These are phyloP conservation scores for Endotricha flammealis DNA, from an alignment of 2,888 invertebrate genomes.

Conservation along the genomic window DNA sequence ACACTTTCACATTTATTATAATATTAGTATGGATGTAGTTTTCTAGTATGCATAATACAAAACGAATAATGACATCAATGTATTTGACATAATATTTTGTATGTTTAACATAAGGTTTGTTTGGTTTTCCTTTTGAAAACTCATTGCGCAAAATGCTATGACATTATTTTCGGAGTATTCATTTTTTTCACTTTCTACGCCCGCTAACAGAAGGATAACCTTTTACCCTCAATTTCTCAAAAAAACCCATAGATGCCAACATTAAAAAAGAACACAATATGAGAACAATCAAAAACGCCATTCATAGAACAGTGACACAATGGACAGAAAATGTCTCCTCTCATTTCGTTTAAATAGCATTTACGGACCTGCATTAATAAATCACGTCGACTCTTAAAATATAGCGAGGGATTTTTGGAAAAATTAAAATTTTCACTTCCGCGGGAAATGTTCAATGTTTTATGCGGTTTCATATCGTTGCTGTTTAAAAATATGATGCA, in stretches of 20 bases:
- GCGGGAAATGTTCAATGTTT: slow-evolving; percentile 56
- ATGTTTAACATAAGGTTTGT: no score
- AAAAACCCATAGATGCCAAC: background rate
- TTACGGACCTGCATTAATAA: slow-evolving; percentile 59
- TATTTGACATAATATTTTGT: no score
- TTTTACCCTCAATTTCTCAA: no score
- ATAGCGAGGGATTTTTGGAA: slow-evolving; percentile 51
- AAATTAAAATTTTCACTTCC: slow-evolving; percentile 60
- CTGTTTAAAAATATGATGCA: slow-evolving; percentile 48
- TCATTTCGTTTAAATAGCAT: slow-evolving; percentile 53
- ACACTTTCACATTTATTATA: no score
- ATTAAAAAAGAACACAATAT: background rate
- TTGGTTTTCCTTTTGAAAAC: no score
- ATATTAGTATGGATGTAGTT: no score
- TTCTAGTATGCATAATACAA: no score
- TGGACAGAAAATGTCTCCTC: slow-evolving; percentile 39
- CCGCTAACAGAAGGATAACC: no score
- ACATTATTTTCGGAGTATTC: no score
- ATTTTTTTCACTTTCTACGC: no score
- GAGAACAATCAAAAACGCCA: slow-evolving; percentile 30
- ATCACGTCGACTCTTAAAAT: slow-evolving; percentile 64
- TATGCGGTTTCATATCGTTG: slow-evolving; percentile 54
- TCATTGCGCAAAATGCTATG: no score
- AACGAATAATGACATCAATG: no score
- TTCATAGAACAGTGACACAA: slow-evolving; percentile 39